Conservation (phyloP, 2,888 invertebrate species). For the Hyalella azteca region DNA sequence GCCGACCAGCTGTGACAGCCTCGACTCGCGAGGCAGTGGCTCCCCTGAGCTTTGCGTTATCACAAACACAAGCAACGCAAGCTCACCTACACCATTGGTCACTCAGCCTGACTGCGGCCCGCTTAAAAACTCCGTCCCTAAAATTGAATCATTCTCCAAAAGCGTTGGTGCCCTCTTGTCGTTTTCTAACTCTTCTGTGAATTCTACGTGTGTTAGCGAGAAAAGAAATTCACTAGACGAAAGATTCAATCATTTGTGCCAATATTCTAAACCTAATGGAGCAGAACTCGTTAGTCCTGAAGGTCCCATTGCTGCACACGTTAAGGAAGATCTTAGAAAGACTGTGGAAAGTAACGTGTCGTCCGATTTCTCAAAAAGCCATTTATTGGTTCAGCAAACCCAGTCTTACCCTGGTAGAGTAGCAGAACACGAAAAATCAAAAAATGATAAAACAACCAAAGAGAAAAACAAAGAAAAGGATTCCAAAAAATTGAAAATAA, state of each 20-base stretch:
- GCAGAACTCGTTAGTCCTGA: background rate
- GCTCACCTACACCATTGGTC: conserved; percentile 2
- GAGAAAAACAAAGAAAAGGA: conserved; percentile 49
- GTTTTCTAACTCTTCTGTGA: background rate
- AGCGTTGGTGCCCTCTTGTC: too few relatives aligned
- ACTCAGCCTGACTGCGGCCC: background rate
- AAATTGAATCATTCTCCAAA: background rate
- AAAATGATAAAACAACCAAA: conserved; percentile 42
- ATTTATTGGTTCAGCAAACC: conserved; percentile 16
- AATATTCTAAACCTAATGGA: background rate
- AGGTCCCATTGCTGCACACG: background rate
- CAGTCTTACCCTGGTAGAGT: conserved; percentile 23
- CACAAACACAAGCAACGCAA: background rate
- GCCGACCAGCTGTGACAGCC: background rate
- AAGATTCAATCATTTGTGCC: conserved; percentile 20
- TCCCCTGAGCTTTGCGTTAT: conserved; percentile 29
- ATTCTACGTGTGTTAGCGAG: background rate
- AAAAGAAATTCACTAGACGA: background rate
- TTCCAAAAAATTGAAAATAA: conserved; percentile 54
- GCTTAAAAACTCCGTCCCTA: background rate
- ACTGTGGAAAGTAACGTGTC: background rate
- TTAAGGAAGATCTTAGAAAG: background rate
- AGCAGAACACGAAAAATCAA: conserved; percentile 4
- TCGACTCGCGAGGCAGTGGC: background rate
- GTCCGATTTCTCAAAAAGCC: conserved; percentile 8